Evolutionary conservation across 2,888 invertebrate genomes (phyloP).

Genomic region (Asteroscopus sphinx): DNA sequence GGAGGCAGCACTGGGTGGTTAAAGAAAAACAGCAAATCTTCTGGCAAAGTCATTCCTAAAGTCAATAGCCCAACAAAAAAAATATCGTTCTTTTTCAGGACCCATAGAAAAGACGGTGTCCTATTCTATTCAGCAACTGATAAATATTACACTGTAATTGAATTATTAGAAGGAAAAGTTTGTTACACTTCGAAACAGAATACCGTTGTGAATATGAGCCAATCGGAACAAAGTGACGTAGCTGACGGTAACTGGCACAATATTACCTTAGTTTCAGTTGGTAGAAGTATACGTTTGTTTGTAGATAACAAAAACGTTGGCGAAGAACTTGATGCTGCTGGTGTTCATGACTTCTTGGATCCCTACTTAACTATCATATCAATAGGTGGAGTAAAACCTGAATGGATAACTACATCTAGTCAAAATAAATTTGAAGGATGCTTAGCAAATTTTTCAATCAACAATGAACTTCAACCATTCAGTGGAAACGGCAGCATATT

Average conservation of each 20-base stretch:
- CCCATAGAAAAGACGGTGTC: conserved; percentile 93
- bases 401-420: conserved; percentile 88
- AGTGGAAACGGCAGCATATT: conserved; percentile 96
- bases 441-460: conserved; percentile 96
- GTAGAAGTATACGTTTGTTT: conserved; percentile 92
- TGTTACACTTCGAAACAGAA: conserved; percentile 95
- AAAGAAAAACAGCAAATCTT: conserved; percentile 72
- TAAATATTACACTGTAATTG: conserved; percentile 95
- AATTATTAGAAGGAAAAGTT: conserved; percentile 93
- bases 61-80: conserved; percentile 91
- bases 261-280: conserved; percentile 93
- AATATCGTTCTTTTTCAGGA: conserved; percentile 95
- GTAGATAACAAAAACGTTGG: conserved; percentile 93
- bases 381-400: conserved; percentile 93
- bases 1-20: conserved; percentile 93
- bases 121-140: conserved; percentile 96
- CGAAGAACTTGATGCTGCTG: conserved; percentile 95
- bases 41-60: conserved; percentile 73
- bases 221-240: conserved; percentile 90
- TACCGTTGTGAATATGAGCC: conserved; percentile 95
- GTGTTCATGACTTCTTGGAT: conserved; percentile 97
- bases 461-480: conserved; percentile 96
- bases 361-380: conserved; percentile 95
- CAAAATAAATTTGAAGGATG: conserved; percentile 96
- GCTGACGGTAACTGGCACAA: conserved; percentile 97